Base-by-base conservation (phyloP, 1,140 invertebrate species). In the Drosophila ficusphila region DNA sequence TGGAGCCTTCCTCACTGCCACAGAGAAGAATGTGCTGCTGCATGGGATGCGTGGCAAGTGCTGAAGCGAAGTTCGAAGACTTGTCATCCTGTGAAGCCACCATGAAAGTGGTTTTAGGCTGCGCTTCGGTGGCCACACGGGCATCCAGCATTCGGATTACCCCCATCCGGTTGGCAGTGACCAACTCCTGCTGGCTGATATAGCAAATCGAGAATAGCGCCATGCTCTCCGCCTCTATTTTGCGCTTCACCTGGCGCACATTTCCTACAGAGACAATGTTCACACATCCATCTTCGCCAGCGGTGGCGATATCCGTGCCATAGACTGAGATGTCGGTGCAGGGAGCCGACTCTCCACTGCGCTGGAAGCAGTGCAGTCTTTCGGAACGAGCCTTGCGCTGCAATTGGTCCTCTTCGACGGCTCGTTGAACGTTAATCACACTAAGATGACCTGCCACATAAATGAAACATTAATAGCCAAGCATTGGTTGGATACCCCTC, bases 111-210 rank as follows among this genome's bases (percentile, higher is more conserved):
- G 92, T 93, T 2, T 92, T 91, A 3, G 94, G 93, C 53, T 93
- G 93, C 60, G 94, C 94, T 72, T 95, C 93, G 16, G 92, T 88
- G 64, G 93, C 76, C 38, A 93, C 92, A 69, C 96, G 92, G 1
- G 97, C 91, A 92, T 98, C 97, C 94, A 96, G 97, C 23, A 97
- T 93, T 91, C 97, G 97, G 92, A 98, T 95, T 58, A 97, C 95
- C 0, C 97, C 97, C 81, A 96, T 93, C 19, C 95, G 92, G 92
- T 97, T 98, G 34, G 96, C 96, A 2, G 96, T 96, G 6, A 97
- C 93, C 44, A 94, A 94, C 93, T 95, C 94, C 92, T 94, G 96
- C 89, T 95, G 95, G 92, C 94, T 95, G 11, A 97, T 92, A 91
- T 96, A 97, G 74, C 94, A 94, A 5, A 97, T 93, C 75, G 95